Conservation (phyloP, 2,797 vertebrate genomes). For the Sebastes kiyomatsui region DNA sequence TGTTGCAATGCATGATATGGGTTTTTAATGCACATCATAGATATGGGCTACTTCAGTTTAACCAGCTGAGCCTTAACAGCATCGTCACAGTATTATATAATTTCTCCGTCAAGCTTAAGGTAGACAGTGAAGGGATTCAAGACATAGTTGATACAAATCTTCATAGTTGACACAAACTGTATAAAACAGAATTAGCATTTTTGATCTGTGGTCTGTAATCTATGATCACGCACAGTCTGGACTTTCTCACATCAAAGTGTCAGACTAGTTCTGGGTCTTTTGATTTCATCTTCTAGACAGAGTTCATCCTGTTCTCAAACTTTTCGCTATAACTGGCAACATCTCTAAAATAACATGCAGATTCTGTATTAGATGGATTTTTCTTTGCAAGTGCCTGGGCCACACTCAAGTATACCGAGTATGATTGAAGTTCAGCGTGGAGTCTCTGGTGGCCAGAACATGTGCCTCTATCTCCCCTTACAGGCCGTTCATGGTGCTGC, state of each 20-base stretch:
- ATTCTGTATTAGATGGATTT: constrained; percentile 50
- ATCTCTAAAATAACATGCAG: constrained; percentile 43
- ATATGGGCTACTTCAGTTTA: neutral
- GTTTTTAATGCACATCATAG: neutral
- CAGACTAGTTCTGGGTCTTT: neutral
- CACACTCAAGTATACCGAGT: constrained; percentile 2
- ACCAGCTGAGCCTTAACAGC: neutral
- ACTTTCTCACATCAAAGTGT: constrained; percentile 15
- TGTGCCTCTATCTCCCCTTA: constrained; percentile 67
- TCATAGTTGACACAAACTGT: neutral
- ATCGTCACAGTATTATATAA: neutral
- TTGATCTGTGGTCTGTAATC: neutral
- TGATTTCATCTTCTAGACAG: constrained; percentile 18
- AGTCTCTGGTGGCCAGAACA: neutral
- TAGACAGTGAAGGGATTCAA: neutral
- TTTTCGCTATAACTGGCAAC: neutral
- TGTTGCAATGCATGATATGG: neutral
- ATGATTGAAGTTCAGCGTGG: constrained; percentile 2
- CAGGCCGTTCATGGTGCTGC: constrained; percentile 96
- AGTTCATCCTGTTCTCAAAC: constrained; percentile 44
- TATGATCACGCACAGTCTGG: neutral
- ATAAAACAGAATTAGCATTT: neutral
- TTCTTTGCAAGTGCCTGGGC: constrained; percentile 13
- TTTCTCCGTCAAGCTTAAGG: neutral
- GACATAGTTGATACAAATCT: neutral